These are phyloP conservation scores for Crocuta crocuta DNA, from an alignment of 2,113 vertebrate genomes.

Conservation along the genomic window DNA sequence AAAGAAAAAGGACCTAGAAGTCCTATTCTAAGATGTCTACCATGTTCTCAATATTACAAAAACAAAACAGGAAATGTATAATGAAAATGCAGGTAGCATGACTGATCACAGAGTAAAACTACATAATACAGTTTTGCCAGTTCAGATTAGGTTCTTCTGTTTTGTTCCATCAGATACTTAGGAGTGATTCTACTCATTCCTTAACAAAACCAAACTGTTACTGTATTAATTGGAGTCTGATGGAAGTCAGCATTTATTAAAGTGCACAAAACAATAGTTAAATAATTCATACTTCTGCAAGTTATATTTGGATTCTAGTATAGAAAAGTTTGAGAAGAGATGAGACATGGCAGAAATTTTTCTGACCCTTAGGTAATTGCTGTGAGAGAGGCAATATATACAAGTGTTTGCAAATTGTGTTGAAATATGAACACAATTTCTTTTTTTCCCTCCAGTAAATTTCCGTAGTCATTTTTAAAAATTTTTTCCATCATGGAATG, in stretches of 20 bases:
- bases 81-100: neutral
- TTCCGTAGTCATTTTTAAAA: neutral
- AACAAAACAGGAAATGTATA: neutral
- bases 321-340: neutral
- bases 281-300: neutral
- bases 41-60: neutral
- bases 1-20: neutral
- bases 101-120: neutral
- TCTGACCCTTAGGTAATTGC: neutral
- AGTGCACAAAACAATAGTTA: neutral
- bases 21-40: neutral
- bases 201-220: neutral
- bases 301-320: neutral
- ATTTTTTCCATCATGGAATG: neutral
- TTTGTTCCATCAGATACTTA: neutral
- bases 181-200: neutral
- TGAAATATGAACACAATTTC: conserved; percentile 21
- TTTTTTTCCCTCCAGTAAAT: neutral
- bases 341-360: neutral
- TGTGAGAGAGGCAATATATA: neutral
- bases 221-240: neutral
- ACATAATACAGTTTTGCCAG: neutral
- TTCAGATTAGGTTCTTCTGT: neutral
- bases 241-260: neutral
- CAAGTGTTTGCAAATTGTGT: neutral